Base-by-base conservation (phyloP, 2,113 vertebrate species). In the Dipodomys spectabilis region DNA sequence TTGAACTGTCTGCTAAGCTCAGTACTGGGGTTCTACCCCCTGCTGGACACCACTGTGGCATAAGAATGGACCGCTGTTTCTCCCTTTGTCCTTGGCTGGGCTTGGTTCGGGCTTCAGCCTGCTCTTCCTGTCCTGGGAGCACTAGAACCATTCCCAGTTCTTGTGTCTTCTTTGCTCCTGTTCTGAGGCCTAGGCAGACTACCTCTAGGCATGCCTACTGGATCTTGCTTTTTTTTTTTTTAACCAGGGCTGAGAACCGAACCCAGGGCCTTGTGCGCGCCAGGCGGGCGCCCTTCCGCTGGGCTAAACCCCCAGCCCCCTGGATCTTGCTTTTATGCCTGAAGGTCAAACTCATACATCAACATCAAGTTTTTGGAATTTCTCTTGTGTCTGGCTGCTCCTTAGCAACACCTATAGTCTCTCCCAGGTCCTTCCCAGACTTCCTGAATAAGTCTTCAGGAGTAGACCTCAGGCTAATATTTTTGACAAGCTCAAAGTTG, bases 161-260 rank as follows among this genome's bases (percentile, higher is more conserved):
- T 49, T 27, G 11, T 7, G 15, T 78, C 45, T 82, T 75, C 32
- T 45, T 53, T 7, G 19, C 27, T 23, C 39, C 39, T n/a, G 22
- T 23, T 35, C 35, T 5, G 5, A 6, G 78, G 49, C 67, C 77
- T 12, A 27, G 23, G 8, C 1, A 45, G 53, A 32, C 82, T 23
- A 23, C 23, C 28, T 19, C 57, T 0, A 18, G 44, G 18, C 81
- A 23, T 0, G 5, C 4, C 28, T 20, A 30, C 25, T 68, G 8
- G 6, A 68, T 68, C 27, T 30, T 68, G 67, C 67, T 57, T 75
- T 73, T 16, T n/a, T n/a, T n/a, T n/a, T n/a, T n/a, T n/a, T n/a
- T n/a, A n/a, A n/a, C n/a, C n/a, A n/a, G n/a, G n/a, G n/a, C n/a
- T n/a, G n/a, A n/a, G n/a, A n/a, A n/a, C n/a, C n/a, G n/a, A n/a